Conservation (phyloP, 2,888 invertebrate genomes). For the Lingula anatina region DNA sequence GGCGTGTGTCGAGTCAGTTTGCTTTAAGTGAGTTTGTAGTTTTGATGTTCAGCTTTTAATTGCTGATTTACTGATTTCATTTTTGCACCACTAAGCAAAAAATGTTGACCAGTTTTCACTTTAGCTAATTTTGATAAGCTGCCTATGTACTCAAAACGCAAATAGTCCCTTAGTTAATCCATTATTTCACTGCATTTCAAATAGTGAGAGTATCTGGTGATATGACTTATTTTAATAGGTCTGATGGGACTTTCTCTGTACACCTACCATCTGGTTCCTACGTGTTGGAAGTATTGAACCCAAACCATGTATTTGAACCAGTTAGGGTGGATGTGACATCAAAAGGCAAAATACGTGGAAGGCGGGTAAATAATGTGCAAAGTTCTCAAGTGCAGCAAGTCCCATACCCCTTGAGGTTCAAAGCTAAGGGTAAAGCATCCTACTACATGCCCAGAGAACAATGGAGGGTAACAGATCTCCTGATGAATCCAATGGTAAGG, state of each 20-base stretch:
- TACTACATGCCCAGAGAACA: slow-evolving; percentile 89
- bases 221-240: slow-evolving; percentile 58
- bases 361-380: slow-evolving; percentile 91
- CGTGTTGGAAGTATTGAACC: slow-evolving; percentile 84
- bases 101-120: background rate
- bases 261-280: slow-evolving; percentile 67
- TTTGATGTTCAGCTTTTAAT: too few species aligned
- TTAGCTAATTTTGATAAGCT: background rate
- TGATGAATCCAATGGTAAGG: slow-evolving; percentile 88
- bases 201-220: too few species aligned
- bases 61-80: too few species aligned
- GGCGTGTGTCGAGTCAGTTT: too few species aligned
- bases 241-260: slow-evolving; percentile 85
- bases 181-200: slow-evolving; percentile 7
- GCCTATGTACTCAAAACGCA: background rate
- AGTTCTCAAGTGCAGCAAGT: slow-evolving; percentile 73
- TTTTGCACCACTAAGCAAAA: too few species aligned
- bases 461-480: slow-evolving; percentile 92
- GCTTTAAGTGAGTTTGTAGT: background rate
- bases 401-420: slow-evolving; percentile 86
- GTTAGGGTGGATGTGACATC: slow-evolving; percentile 94
- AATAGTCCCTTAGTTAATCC: background rate
- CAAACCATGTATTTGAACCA: slow-evolving; percentile 88
- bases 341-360: slow-evolving; percentile 91
- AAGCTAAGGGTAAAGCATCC: slow-evolving; percentile 67